Evolutionary conservation across 2,797 vertebrate genomes (phyloP).

Genomic region (Cheirogaleus major): DNA sequence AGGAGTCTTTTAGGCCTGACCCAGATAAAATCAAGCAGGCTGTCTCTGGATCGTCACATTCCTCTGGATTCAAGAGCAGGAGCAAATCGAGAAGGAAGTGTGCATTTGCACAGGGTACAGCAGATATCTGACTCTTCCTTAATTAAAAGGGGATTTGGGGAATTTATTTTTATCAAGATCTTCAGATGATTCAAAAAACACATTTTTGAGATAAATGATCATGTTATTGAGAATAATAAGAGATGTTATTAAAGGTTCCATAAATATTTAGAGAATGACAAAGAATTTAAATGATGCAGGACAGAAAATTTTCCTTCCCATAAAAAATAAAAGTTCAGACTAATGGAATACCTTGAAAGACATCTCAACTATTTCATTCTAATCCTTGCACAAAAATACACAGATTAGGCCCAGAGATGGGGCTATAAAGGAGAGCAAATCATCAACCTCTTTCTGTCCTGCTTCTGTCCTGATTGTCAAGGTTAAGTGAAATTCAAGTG

Average conservation of each 20-base stretch:
- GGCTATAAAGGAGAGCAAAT: constrained; percentile 24
- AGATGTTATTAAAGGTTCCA: constrained; percentile 70
- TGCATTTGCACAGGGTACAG: constrained; percentile 57
- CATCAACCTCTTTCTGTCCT: background rate
- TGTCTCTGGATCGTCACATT: constrained; percentile 54
- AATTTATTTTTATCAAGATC: constrained; percentile 79
- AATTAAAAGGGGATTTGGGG: constrained; percentile 86
- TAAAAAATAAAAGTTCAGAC: constrained; percentile 26
- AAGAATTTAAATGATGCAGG: constrained; percentile 63
- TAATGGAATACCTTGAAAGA: constrained; percentile 60
- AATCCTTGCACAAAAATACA: background rate
- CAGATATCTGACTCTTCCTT: constrained; percentile 75
- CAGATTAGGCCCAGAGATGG: background rate
- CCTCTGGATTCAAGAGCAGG: constrained; percentile 34
- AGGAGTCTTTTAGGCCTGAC: constrained; percentile 47
- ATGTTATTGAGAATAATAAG: constrained; percentile 42
- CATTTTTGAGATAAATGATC: constrained; percentile 73
- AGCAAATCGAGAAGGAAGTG: constrained; percentile 68
- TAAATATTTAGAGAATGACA: constrained; percentile 64
- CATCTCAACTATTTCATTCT: constrained; percentile 42
- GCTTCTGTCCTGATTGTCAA: constrained; percentile 61
- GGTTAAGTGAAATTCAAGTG: constrained; percentile 35
- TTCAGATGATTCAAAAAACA: constrained; percentile 76
- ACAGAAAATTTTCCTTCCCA: constrained; percentile 30
- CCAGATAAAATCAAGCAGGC: constrained; percentile 61